A percentile compares a stretch with the other conserved stretches of the same genome.
Evolutionary conservation across 2,113 vertebrate species (phyloP).

Genomic region (Acanthochromis polyacanthus): DNA sequence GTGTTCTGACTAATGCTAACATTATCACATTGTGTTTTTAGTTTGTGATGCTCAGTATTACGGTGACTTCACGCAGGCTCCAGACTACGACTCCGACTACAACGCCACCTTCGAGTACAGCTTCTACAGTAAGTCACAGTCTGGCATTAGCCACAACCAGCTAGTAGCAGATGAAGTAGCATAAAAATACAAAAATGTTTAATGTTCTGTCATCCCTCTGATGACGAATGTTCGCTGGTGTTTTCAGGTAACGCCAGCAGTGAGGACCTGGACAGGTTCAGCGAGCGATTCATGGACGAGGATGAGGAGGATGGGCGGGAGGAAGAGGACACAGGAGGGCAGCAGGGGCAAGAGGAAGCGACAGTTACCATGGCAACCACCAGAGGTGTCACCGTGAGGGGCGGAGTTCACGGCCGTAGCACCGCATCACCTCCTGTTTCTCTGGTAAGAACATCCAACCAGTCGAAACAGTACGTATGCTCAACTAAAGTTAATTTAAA

Average conservation of each 20-base stretch:
- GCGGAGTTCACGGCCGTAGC: fast-evolving
- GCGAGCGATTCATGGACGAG: neutral
- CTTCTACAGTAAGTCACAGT: slow-evolving; percentile 66
- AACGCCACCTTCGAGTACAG: slow-evolving; percentile 56
- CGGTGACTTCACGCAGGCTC: neutral
- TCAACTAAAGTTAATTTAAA: neutral
- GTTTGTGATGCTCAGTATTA: slow-evolving; percentile 23
- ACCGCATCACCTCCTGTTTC: slow-evolving; percentile 18
- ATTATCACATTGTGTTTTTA: slow-evolving; percentile 3
- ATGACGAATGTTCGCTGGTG: neutral
- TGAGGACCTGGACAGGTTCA: slow-evolving; percentile 47
- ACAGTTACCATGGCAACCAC: slow-evolving; percentile 6
- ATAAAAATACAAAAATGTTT: too few relatives aligned
- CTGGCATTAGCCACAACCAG: too few relatives aligned
- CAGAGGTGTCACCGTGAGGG: neutral
- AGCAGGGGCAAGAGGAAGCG: neutral
- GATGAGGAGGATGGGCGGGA: neutral
- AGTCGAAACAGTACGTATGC: neutral
- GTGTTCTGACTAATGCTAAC: neutral
- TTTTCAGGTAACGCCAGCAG: slow-evolving; percentile 56
- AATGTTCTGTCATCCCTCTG: neutral
- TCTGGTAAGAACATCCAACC: slow-evolving; percentile 3
- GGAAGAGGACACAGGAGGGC: neutral
- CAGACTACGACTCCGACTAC: slow-evolving; percentile 57
- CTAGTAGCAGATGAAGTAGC: too few relatives aligned